These are phyloP conservation scores for Microcebus tavaratra DNA, from an alignment of 2,113 vertebrate genomes.

Conservation along the genomic window DNA sequence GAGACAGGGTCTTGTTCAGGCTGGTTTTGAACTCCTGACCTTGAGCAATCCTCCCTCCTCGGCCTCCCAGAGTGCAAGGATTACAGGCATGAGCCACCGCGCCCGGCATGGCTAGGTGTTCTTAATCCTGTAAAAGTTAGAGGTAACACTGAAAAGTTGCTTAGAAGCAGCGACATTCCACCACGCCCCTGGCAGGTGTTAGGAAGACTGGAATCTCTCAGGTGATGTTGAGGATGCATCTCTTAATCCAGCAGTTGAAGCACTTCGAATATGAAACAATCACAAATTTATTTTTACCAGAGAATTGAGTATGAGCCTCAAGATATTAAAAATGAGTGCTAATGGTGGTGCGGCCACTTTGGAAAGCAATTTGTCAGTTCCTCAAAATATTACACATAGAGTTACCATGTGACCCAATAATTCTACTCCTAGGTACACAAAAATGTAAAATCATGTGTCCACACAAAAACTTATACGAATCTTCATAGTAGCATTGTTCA, in stretches of 20 bases:
- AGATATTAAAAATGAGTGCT: background rate
- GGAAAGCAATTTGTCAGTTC: background rate
- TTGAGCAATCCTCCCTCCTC: too few species aligned
- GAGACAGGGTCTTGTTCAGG: too few species aligned
- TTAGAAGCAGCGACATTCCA: background rate
- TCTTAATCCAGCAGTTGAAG: background rate
- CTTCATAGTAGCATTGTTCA: too few species aligned
- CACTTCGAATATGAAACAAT: background rate
- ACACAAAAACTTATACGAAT: too few species aligned
- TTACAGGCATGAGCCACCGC: too few species aligned
- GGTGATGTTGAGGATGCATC: background rate
- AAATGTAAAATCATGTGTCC: too few species aligned
- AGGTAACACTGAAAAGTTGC: background rate
- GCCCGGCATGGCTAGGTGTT: background rate
- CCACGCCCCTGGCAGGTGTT: accelerated
- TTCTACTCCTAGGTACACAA: too few species aligned
- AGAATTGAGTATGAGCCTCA: background rate
- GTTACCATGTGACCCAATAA: too few species aligned
- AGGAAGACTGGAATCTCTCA: background rate
- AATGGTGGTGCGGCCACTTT: background rate
- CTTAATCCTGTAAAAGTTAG: background rate
- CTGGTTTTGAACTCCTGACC: too few species aligned
- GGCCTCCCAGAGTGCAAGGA: too few species aligned
- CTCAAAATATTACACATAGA: background rate
- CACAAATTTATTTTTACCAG: background rate